These are phyloP conservation scores for Pithys albifrons DNA, from an alignment of 2,113 vertebrate genomes.

Conservation along the genomic window DNA sequence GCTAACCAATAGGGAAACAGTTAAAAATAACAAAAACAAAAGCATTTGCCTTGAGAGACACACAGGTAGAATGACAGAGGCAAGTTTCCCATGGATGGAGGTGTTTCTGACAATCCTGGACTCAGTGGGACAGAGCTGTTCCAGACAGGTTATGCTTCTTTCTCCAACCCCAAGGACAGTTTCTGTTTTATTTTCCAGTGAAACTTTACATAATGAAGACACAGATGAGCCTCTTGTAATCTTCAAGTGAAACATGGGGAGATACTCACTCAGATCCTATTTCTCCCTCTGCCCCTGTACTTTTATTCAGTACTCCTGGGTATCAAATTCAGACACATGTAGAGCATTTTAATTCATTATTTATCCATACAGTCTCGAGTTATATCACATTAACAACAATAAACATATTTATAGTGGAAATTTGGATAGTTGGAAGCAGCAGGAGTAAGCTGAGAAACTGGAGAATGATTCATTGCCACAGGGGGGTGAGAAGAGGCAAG, in stretches of 20 bases:
- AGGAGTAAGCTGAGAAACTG: not conserved
- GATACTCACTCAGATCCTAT: not conserved
- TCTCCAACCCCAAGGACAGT: not conserved
- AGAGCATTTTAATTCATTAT: slow-evolving; percentile 36
- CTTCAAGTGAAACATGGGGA: not conserved
- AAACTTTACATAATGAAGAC: not conserved
- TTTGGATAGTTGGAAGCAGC: not conserved
- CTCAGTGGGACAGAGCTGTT: not conserved
- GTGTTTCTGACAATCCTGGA: not conserved
- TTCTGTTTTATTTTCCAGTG: not conserved
- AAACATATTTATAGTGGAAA: not conserved
- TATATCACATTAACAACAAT: not conserved
- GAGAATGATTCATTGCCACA: not conserved
- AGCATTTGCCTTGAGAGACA: not conserved
- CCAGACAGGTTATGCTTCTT: not conserved
- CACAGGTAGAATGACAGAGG: not conserved
- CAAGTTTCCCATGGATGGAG: not conserved
- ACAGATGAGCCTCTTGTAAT: not conserved
- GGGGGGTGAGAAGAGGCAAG: not conserved
- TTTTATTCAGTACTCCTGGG: not conserved
- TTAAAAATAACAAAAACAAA: not conserved
- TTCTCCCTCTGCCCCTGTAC: not conserved
- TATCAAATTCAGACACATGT: not conserved
- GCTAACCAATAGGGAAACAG: fast-evolving
- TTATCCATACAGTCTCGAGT: not conserved